Percentiles rank a stretch among this genome's conserved stretches.
phyloP scores from a whole-genome alignment of 2,888 invertebrate species.

The Saturnia japonica region DNA sequence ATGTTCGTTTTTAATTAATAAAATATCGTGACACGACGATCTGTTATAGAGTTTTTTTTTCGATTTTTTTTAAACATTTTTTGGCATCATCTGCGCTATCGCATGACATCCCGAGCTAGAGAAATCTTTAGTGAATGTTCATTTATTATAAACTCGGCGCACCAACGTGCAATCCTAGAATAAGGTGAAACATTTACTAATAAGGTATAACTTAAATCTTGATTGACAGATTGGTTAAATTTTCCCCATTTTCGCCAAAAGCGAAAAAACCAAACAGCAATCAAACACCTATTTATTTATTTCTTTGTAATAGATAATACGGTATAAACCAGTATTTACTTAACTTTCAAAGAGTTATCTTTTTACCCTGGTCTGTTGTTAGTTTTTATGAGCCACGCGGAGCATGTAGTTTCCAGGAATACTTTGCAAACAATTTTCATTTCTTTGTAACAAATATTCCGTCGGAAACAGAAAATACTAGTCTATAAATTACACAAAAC shows the following conservation, averaged over 20 bases:
- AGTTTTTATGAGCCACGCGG: neutral
- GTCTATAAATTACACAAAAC: conserved; percentile 4
- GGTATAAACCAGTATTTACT: too few relatives aligned
- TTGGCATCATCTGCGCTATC: neutral
- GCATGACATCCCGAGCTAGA: neutral
- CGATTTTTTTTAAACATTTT: neutral
- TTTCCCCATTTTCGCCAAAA: neutral
- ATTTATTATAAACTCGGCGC: neutral
- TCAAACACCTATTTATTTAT: too few relatives aligned
- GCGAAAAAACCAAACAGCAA: too few relatives aligned
- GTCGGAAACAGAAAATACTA: neutral
- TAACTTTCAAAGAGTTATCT: too few relatives aligned
- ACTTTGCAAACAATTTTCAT: conserved; percentile 3
- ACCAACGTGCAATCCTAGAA: neutral
- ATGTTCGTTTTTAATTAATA: neutral
- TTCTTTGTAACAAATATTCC: neutral
- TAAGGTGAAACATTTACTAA: neutral
- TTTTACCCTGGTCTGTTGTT: neutral
- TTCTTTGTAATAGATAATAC: too few relatives aligned
- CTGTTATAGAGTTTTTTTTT: neutral
- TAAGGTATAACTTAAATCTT: neutral
- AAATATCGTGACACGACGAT: neutral
- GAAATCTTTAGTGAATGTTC: neutral
- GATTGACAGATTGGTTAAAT: neutral
- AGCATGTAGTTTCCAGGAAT: neutral